Evolutionary conservation across 2,113 vertebrate genomes (phyloP).

Genomic region (Alectura lathami): DNA sequence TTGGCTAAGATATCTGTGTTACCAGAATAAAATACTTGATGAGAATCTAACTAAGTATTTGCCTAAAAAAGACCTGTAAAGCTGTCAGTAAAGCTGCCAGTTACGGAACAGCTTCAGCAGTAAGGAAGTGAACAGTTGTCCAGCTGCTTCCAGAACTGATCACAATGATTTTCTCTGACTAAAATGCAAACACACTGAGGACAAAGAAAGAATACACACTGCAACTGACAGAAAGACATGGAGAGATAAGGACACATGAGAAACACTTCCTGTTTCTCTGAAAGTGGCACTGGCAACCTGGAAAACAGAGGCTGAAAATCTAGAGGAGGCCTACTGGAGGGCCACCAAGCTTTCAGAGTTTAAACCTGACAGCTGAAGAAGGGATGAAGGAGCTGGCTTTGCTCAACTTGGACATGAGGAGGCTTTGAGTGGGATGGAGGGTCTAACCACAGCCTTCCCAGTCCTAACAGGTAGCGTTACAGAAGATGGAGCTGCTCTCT

Average conservation of each 20-base stretch:
- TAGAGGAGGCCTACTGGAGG: not conserved
- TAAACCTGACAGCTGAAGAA: not conserved
- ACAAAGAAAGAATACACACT: not conserved
- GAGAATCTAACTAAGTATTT: not conserved
- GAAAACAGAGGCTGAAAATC: not conserved
- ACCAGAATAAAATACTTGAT: conserved; percentile 17
- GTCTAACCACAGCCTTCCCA: not conserved
- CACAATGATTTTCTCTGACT: not conserved
- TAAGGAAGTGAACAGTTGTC: not conserved
- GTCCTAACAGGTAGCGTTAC: not conserved
- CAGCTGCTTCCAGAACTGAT: not conserved
- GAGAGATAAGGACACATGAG: not conserved
- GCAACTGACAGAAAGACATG: not conserved
- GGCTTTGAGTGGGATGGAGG: not conserved
- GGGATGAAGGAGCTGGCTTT: not conserved
- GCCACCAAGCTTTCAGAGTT: not conserved
- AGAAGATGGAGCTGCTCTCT: not conserved
- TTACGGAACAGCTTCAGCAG: not conserved
- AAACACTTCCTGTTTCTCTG: not conserved
- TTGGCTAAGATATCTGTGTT: not conserved
- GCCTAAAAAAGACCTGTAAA: not conserved
- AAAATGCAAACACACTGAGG: not conserved
- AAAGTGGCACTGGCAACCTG: not conserved
- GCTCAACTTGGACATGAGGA: not conserved
- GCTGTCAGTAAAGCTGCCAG: not conserved